Conservation (phyloP, 1,140 invertebrate species). For the Sarcophaga bullata region DNA sequence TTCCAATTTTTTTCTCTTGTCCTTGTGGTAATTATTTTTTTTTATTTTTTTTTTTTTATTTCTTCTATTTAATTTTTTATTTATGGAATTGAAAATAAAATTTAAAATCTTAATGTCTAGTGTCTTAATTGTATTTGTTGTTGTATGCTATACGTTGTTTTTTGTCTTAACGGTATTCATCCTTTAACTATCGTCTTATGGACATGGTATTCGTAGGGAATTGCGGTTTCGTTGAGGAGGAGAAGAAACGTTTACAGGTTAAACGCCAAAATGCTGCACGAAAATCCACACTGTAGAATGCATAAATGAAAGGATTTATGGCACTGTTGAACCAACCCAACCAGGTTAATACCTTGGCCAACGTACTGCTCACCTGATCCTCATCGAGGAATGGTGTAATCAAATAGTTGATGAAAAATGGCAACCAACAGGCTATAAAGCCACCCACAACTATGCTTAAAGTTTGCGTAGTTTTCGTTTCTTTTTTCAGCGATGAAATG, state of each 20-base stretch:
- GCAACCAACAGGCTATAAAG: slow-evolving; percentile 90
- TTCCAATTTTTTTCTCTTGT: background rate
- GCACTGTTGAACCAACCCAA: slow-evolving; percentile 93
- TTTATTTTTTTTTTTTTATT: background rate
- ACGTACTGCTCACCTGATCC: slow-evolving; percentile 69
- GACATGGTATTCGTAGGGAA: slow-evolving; percentile 64
- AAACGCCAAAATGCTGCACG: slow-evolving; percentile 84
- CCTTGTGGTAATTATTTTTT: background rate
- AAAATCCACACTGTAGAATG: slow-evolving; percentile 88
- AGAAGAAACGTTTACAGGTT: slow-evolving; percentile 71
- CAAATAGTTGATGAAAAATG: slow-evolving; percentile 89
- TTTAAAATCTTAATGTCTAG: background rate
- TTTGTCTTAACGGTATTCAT: background rate
- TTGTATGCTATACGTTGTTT: slow-evolving; percentile 6
- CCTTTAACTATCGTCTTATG: slow-evolving; percentile 57
- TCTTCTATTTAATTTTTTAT: background rate
- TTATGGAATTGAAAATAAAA: background rate
- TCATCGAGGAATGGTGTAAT: slow-evolving; percentile 77
- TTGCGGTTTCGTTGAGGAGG: slow-evolving; percentile 57
- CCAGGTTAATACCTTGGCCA: slow-evolving; percentile 89
- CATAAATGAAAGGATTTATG: slow-evolving; percentile 89
- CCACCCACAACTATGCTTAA: slow-evolving; percentile 91
- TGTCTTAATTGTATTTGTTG: slow-evolving; percentile 19
- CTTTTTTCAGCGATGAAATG: slow-evolving; percentile 75
- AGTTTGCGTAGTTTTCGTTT: slow-evolving; percentile 90